Evolutionary conservation across 2,888 invertebrate species (phyloP).

Genomic region (Drosophila pegasa): DNA sequence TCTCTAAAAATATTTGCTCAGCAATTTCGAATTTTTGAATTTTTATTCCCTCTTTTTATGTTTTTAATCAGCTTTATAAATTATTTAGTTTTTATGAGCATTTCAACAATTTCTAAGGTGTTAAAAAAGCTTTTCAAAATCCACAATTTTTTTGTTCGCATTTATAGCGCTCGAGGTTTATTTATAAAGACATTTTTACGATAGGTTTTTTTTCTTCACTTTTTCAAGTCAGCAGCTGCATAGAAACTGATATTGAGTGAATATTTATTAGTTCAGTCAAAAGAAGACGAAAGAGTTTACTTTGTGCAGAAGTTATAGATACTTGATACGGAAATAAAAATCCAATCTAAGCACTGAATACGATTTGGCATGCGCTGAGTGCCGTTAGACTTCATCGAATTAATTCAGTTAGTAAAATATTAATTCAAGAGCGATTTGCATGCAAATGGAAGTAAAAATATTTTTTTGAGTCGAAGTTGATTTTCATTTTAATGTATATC

Average conservation of each 20-base stretch:
- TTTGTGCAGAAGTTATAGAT: slow-evolving; percentile 3
- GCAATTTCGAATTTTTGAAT: neutral
- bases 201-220: neutral
- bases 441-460: neutral
- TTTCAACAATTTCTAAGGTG: slow-evolving; percentile 39
- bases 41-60: neutral
- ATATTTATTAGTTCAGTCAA: neutral
- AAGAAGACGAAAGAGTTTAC: neutral
- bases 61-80: slow-evolving; percentile 11
- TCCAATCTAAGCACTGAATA: neutral
- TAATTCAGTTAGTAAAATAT: neutral
- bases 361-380: slow-evolving; percentile 16
- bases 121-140: slow-evolving; percentile 38
- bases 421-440: neutral
- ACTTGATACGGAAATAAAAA: neutral
- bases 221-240: slow-evolving; percentile 5
- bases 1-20: too few species aligned
- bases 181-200: slow-evolving; percentile 10
- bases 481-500: neutral
- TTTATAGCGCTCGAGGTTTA: slow-evolving; percentile 13
- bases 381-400: slow-evolving; percentile 10
- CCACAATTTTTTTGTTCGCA: slow-evolving; percentile 11
- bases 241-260: slow-evolving; percentile 1
- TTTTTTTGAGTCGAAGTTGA: neutral
- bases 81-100: slow-evolving; percentile 11